Base-by-base conservation (phyloP, 92 coral and sea anemone species). In the Porites divaricata region DNA sequence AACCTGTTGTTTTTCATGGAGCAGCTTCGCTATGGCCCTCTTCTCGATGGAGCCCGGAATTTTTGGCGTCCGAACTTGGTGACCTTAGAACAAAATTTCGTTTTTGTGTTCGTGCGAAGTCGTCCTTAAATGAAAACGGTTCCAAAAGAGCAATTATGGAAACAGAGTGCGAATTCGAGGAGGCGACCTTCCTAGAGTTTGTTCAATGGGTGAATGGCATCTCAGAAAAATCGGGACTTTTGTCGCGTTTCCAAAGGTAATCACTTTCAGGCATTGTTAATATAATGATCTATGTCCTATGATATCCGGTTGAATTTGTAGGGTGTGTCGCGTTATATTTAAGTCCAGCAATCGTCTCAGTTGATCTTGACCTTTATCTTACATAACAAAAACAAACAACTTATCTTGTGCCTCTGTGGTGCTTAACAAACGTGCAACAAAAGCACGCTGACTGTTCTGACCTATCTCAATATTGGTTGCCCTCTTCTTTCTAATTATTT, bases 41-140 rank as follows among this genome's bases (percentile, higher is more conserved):
- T 59, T 81, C 89, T 17, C 59, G 35, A 14, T 95, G 98, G 98
- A 91, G 90, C 20, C 98, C 98, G 22, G 89, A 88, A 86, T 91
- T 70, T 81, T 87, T 95, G 67, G 91, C 93, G 45, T 62, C 72
- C 19, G 81, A 93, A 83, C 93, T 93, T 49, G 92, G 90, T 20
- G 81, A 79, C 64, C 89, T 83, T 53, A 87, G 89, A 58, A 95
- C 97, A 50, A 87, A 90, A 20, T 95, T 95, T 86, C 92, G 98
- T 68, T 89, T 93, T 74, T 93, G 89, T 22, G 78, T 93, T 12
- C 91, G 91, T 48, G 66, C 72, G 49, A 77, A 70, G 20, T 88
- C 90, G 11, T 63, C 85, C 52, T 45, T 67, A 14, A 89, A 88
- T 72, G 68, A 76, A 78, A 81, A 58, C 63, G 65, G 88, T 24